Evolutionary conservation across 2,888 invertebrate genomes (phyloP).

Genomic region (Cerastoderma edule): DNA sequence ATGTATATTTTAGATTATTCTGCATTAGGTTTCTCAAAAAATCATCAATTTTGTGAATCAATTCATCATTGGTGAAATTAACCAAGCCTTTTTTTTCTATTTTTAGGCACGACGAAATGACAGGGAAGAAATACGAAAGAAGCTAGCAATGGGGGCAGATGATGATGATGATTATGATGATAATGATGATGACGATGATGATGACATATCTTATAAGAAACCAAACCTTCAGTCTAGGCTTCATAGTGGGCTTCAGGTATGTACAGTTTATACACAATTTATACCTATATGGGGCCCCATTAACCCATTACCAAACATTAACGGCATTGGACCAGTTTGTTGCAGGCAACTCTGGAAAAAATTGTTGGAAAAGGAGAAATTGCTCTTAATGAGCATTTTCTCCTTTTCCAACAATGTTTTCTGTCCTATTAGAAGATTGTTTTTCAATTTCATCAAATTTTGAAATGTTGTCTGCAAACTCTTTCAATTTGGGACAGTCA

Average conservation of each 20-base stretch:
- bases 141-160: conserved; percentile 87
- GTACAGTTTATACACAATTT: not conserved
- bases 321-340: too few species aligned
- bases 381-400: not conserved
- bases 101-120: conserved; percentile 92
- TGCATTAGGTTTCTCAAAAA: too few species aligned
- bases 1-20: too few species aligned
- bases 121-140: conserved; percentile 94
- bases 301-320: too few species aligned
- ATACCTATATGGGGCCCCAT: not conserved
- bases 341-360: not conserved
- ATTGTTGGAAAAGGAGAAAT: conserved; percentile 11
- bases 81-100: conserved; percentile 3
- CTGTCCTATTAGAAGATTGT: too few species aligned
- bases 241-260: conserved; percentile 88
- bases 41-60: too few species aligned
- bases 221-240: conserved; percentile 94
- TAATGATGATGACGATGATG: conserved; percentile 71
- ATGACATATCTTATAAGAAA: conserved; percentile 87
- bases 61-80: too few species aligned
- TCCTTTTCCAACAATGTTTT: too few species aligned
- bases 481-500: too few species aligned
- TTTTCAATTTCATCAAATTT: too few species aligned
- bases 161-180: conserved; percentile 75
- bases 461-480: too few species aligned